A percentile compares a stretch with the other conserved stretches of the same genome.
phyloP scores from a whole-genome alignment of 2,113 vertebrate genomes.

The Paraplagusia blochii region DNA sequence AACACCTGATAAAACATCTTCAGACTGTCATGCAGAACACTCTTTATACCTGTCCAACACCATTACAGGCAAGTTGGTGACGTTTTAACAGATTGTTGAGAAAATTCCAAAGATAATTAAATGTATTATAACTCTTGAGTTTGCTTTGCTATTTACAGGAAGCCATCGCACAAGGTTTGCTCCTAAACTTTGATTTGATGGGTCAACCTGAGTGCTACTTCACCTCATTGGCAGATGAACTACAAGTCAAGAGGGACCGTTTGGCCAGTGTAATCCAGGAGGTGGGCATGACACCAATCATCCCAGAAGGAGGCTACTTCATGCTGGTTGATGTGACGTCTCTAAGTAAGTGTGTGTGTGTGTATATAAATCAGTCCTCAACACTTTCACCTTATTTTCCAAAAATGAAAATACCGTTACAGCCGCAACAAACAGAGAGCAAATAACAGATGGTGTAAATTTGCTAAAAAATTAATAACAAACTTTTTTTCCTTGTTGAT shows the following conservation, averaged over 20 bases:
- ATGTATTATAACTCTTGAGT: not conserved
- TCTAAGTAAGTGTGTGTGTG: conserved; percentile 85
- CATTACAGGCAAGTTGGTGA: conserved; percentile 80
- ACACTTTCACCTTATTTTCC: too few relatives aligned
- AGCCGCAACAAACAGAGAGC: too few relatives aligned
- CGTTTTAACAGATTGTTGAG: not conserved
- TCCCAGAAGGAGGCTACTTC: conserved; percentile 96
- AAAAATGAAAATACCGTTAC: too few relatives aligned
- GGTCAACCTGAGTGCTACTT: conserved; percentile 90
- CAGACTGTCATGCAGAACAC: conserved; percentile 94
- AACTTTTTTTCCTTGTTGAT: too few relatives aligned
- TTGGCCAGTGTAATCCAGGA: conserved; percentile 81
- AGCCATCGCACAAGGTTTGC: conserved; percentile 86
- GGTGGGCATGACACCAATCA: conserved; percentile 83
- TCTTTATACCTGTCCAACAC: conserved; percentile 89
- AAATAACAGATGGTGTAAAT: too few relatives aligned
- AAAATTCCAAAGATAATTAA: not conserved
- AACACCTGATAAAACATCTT: conserved; percentile 88
- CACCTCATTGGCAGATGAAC: conserved; percentile 81
- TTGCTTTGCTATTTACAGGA: conserved; percentile 74
- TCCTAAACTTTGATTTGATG: conserved; percentile 82
- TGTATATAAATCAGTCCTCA: too few relatives aligned
- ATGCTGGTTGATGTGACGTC: conserved; percentile 87
- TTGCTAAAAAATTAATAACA: too few relatives aligned
- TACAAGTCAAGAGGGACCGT: conserved; percentile 86